Evolutionary conservation across 2,797 vertebrate species (phyloP).

Genomic region (Darevskia nairensis): DNA sequence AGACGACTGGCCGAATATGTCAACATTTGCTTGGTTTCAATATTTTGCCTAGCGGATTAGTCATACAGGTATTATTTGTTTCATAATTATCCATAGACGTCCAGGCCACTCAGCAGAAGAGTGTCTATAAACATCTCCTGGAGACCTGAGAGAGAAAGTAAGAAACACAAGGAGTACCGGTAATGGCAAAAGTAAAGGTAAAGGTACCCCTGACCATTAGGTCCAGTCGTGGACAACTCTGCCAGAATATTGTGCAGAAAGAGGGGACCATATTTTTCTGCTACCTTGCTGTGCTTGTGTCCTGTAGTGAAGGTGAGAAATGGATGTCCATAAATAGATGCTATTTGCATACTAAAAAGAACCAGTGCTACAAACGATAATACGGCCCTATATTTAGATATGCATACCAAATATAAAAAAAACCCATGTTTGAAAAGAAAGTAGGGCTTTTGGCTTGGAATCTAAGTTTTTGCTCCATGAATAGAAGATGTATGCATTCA

Average conservation of each 20-base stretch:
- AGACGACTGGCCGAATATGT: neutral
- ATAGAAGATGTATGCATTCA: neutral
- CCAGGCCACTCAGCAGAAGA: too few species aligned
- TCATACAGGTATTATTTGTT: neutral
- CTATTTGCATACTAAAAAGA: neutral
- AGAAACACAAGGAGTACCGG: fast-evolving
- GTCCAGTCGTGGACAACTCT: too few species aligned
- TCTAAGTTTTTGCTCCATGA: too few species aligned
- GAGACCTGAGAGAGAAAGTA: neutral
- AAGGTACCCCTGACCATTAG: too few species aligned
- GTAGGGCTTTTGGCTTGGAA: too few species aligned
- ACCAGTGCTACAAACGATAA: neutral
- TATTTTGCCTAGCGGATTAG: neutral
- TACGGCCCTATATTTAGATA: neutral
- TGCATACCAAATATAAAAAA: neutral
- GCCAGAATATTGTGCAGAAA: too few species aligned
- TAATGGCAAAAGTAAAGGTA: too few species aligned
- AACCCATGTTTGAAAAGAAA: too few species aligned
- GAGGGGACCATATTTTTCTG: too few species aligned
- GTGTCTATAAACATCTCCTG: neutral
- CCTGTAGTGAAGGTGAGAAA: too few species aligned
- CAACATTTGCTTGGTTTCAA: neutral
- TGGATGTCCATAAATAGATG: neutral
- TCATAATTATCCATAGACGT: neutral
- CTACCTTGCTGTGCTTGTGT: neutral